Evolutionary conservation across 2,797 vertebrate genomes (phyloP).

Genomic region (Coccyzus lansbergi): DNA sequence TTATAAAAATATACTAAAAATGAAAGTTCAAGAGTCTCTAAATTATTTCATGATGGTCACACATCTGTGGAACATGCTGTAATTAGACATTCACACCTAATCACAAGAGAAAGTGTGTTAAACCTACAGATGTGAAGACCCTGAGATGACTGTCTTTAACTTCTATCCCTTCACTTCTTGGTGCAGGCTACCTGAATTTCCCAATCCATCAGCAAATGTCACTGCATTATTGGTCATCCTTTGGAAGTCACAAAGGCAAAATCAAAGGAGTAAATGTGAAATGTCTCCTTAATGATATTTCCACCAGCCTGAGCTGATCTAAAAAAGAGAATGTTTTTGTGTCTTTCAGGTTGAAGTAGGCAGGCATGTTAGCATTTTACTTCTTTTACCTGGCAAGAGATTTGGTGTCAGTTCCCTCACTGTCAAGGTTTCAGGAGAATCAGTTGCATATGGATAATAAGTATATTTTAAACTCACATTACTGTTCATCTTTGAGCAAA

Average conservation of each 20-base stretch:
- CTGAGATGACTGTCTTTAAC: neutral
- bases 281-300: neutral
- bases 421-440: neutral
- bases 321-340: neutral
- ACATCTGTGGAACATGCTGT: neutral
- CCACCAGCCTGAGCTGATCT: neutral
- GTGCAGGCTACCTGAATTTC: neutral
- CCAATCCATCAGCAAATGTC: neutral
- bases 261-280: constrained; percentile 18
- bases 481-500: neutral
- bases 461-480: neutral
- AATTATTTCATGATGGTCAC: neutral
- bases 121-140: neutral
- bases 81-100: neutral
- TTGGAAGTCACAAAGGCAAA: constrained; percentile 20
- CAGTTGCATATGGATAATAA: neutral
- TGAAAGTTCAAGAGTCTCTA: neutral
- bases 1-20: neutral
- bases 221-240: constrained; percentile 9
- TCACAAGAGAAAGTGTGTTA: neutral
- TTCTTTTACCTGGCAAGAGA: neutral
- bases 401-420: neutral
- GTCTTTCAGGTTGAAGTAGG: neutral
- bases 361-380: neutral
- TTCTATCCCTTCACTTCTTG: neutral